Base-by-base conservation (phyloP, 2,888 invertebrate species). In the Mycogona germanica region DNA sequence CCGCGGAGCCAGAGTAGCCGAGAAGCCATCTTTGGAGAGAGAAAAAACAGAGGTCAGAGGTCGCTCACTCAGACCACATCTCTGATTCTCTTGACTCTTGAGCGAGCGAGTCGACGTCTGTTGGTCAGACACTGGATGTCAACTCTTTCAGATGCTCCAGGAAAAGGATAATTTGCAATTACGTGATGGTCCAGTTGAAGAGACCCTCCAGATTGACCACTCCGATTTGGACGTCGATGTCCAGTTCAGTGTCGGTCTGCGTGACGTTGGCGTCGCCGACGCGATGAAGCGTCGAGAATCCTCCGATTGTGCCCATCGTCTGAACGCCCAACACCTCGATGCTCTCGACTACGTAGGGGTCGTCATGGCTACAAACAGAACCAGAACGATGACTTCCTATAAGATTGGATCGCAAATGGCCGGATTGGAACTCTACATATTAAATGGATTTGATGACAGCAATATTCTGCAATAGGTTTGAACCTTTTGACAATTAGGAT, bases 141-240 rank as follows among this genome's bases (percentile, higher is more conserved):
- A n/a, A n/a, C n/a, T n/a, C n/a, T n/a, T n/a, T n/a, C n/a, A n/a
- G n/a, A n/a, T n/a, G n/a, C n/a, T n/a, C n/a, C n/a, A n/a, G n/a
- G n/a, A n/a, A n/a, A n/a, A n/a, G n/a, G n/a, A 32, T 12, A 32
- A 32, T 9, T 32, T 9, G n/a, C n/a, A 32, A 29, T 47, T 47
- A 47, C 47, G 44, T 25, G 3, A 47, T 19, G 14, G 47, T 30
- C 47, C 47, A 47, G 19, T 47, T 47, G 29, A 47, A 47, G 4
- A 17, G 12, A 30, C 29, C 30, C 32, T 47, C 47, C 5, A 47
- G 32, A 19, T 47, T 30, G 30, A 30, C 28, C 28, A 47, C 32
- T 47, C 17, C 30, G 23, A 47, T n/a, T 14, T 26, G 23, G 12
- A 26, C 28, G 4, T n/a, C 47, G 9, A 47, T 47, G 32, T 30